Conservation (phyloP, 1,140 invertebrate species). For the Zeugodacus cucurbitae region DNA sequence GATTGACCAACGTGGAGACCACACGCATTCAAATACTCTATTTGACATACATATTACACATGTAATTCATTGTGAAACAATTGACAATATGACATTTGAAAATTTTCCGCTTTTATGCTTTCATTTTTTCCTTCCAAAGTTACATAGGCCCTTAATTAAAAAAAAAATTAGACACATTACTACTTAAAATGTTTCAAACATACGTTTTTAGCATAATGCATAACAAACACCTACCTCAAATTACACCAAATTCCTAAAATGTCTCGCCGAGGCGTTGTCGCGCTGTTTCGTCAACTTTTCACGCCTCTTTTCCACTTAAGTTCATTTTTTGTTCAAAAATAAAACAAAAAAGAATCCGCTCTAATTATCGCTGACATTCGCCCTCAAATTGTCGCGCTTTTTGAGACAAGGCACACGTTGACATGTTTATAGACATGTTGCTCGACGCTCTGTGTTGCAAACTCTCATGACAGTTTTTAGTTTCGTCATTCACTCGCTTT, state of each 20-base stretch:
- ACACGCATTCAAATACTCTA: background rate
- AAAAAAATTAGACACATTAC: too few relatives aligned
- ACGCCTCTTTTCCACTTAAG: background rate
- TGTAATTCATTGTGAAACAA: background rate
- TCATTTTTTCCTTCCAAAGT: too few relatives aligned
- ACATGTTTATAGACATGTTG: background rate
- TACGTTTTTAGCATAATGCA: background rate
- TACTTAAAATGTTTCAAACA: too few relatives aligned
- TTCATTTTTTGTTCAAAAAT: background rate
- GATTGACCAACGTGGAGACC: background rate
- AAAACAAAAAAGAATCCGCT: background rate
- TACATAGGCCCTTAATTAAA: too few relatives aligned
- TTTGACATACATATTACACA: background rate
- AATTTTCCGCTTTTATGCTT: background rate
- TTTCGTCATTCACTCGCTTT: background rate
- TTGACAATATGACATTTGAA: background rate
- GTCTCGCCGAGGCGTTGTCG: background rate
- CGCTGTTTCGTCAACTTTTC: background rate
- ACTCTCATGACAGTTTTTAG: background rate
- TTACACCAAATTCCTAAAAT: background rate
- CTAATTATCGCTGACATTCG: constrained; percentile 8
- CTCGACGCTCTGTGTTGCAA: background rate
- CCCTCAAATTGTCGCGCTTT: background rate
- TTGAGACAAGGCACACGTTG: background rate
- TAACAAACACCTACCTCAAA: background rate